Percentiles rank a stretch among this genome's conserved stretches.
Conservation (phyloP, 2,888 invertebrate species). For the Drosophila stalkeri region DNA sequence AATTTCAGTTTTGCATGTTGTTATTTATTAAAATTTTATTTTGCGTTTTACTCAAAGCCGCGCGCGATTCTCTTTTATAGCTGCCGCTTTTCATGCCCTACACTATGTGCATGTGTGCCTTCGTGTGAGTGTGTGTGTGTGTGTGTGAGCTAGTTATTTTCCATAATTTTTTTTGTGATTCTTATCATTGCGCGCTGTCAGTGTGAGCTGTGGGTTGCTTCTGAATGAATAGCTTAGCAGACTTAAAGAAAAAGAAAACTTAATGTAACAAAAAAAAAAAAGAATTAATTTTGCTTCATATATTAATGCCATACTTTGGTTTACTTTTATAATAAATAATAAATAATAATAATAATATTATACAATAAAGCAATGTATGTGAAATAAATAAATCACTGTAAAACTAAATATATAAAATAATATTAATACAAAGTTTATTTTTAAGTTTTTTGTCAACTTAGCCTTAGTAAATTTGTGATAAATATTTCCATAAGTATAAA, state of each 20-base stretch:
- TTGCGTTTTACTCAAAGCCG: slow-evolving; percentile 47
- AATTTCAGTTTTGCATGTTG: slow-evolving; percentile 85
- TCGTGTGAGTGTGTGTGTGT: slow-evolving; percentile 1
- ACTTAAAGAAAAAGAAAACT: not conserved
- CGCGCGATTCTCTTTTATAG: slow-evolving; percentile 63
- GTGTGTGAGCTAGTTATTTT: slow-evolving; percentile 49
- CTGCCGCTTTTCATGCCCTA: slow-evolving; percentile 61
- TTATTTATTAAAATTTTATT: slow-evolving; percentile 81
- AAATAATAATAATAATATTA: too few relatives aligned
- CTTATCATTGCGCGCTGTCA: slow-evolving; percentile 53
- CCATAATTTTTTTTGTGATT: slow-evolving; percentile 55
- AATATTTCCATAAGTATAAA: too few relatives aligned
- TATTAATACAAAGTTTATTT: too few relatives aligned
- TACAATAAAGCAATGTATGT: not conserved
- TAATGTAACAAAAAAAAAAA: not conserved
- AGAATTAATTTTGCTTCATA: not conserved
- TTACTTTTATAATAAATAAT: not conserved
- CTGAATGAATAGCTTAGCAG: slow-evolving; percentile 29
- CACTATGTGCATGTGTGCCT: slow-evolving; percentile 19
- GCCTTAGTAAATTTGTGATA: too few relatives aligned
- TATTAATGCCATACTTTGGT: not conserved
- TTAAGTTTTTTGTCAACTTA: too few relatives aligned
- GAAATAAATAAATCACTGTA: not conserved
- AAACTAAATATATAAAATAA: too few relatives aligned
- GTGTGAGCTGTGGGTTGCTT: slow-evolving; percentile 18